phyloP scores from a whole-genome alignment of 64 coral and sea anemone species.

The Pocillopora verrucosa region DNA sequence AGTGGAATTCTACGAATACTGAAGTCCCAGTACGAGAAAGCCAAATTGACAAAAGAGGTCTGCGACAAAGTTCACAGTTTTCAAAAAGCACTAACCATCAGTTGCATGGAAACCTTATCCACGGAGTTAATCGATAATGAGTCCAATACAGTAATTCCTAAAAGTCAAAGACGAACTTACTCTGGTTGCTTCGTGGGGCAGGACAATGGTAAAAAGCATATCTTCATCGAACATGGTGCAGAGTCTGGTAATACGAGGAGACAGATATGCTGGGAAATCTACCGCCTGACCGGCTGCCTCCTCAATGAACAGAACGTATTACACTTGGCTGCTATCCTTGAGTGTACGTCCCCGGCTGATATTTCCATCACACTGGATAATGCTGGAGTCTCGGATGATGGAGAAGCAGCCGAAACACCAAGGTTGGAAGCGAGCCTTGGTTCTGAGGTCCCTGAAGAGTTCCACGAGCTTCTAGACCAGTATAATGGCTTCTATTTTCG shows the following conservation, averaged over 20 bases:
- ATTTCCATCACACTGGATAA: slow-evolving; percentile 58
- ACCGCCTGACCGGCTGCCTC: slow-evolving; percentile 17
- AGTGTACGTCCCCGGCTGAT: slow-evolving; percentile 43
- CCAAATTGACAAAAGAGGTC: slow-evolving; percentile 40
- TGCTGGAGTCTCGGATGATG: slow-evolving; percentile 43
- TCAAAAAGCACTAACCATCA: slow-evolving; percentile 39
- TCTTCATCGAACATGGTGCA: slow-evolving; percentile 59
- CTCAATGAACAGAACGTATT: not conserved
- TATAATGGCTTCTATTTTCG: slow-evolving; percentile 74
- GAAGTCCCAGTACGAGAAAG: slow-evolving; percentile 46
- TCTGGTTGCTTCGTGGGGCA: slow-evolving; percentile 35
- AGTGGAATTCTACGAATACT: slow-evolving; percentile 73
- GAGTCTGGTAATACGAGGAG: not conserved
- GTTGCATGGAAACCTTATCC: slow-evolving; percentile 64
- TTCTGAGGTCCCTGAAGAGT: slow-evolving; percentile 47
- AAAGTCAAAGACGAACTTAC: not conserved
- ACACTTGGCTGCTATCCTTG: slow-evolving; percentile 25
- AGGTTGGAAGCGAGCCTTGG: slow-evolving; percentile 35
- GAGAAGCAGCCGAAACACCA: not conserved
- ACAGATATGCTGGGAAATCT: slow-evolving; percentile 20
- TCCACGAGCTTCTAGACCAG: slow-evolving; percentile 62
- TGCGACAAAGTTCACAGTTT: slow-evolving; percentile 42
- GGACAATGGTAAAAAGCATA: slow-evolving; percentile 18
- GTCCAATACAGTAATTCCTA: slow-evolving; percentile 34
- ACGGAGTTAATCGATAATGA: slow-evolving; percentile 60